Percentiles rank a stretch among this genome's conserved stretches.
Evolutionary conservation across 64 coral and sea anemone species (phyloP).

Genomic region (Pocillopora verrucosa): DNA sequence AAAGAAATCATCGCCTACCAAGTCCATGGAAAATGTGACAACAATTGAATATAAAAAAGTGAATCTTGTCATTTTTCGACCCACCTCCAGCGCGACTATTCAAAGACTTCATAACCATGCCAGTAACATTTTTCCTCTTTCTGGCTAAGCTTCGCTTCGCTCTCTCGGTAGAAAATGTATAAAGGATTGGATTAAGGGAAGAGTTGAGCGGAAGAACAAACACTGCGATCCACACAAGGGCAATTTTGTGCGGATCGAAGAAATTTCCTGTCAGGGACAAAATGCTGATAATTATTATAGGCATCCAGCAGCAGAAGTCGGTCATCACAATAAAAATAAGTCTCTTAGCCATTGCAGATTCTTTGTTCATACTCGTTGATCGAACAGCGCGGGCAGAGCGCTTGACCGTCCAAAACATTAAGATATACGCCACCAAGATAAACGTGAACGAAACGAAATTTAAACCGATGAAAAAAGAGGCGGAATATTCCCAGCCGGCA

Average conservation of each 20-base stretch:
- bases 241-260: slow-evolving; percentile 22
- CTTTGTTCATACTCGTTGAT: background rate
- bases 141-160: background rate
- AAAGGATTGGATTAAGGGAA: slow-evolving; percentile 40
- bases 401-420: slow-evolving; percentile 26
- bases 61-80: background rate
- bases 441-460: slow-evolving; percentile 27
- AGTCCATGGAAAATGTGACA: background rate
- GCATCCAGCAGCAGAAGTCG: slow-evolving; percentile 46
- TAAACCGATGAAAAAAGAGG: slow-evolving; percentile 1
- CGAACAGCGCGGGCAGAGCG: background rate
- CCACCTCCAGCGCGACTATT: background rate
- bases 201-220: slow-evolving; percentile 54
- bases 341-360: slow-evolving; percentile 24
- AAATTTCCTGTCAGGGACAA: slow-evolving; percentile 29
- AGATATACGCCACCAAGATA: slow-evolving; percentile 19
- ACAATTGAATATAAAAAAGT: background rate
- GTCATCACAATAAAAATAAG: slow-evolving; percentile 34
- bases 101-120: background rate
- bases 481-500: slow-evolving; percentile 29
- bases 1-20: background rate
- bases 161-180: slow-evolving; percentile 32
- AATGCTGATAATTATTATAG: slow-evolving; percentile 36
- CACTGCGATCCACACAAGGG: slow-evolving; percentile 41
- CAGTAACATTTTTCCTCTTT: background rate